Base-by-base conservation (phyloP, 2,113 vertebrate genomes). In the Onychorhynchus coronatus region DNA sequence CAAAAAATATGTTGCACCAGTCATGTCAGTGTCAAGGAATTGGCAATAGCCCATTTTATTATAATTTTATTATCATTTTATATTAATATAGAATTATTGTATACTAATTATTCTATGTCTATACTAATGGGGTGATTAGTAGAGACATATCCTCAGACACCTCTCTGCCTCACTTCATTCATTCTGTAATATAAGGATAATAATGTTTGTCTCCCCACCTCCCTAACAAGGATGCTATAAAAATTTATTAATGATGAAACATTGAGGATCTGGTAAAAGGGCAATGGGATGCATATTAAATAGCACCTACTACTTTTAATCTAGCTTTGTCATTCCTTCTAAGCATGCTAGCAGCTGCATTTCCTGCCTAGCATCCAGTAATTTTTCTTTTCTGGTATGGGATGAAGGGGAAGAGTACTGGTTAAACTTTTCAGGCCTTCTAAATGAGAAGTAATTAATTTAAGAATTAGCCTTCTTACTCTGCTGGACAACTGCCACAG, bases 381-480 rank as follows among this genome's bases (percentile, higher is more conserved):
- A 53, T 33, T 91, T 66, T 70, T 78, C 8, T 31, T 93, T 83
- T 79, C 58, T 65, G 27, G 27, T 46, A 65, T 20, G 7, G 12
- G 8, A 5, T 70, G 31, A 66, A 85, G 30, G 21, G 28, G 5
- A 79, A 46, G 21, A 82, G 20, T 61, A 35, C 33, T 89, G 27
- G 7, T 39, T 62, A 65, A 65, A 72, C 10, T 39, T 47, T 44
- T 4, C 50, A 35, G 0, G 0, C 6, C 9, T 2, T 63, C 30
- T 71, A 79, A 75, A 73, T 49, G 20, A 74, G 47, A 74, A 61
- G 8, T 9, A 62, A 75, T 37, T 58, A 0, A 58, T 84, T 81
- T 52, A 89, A 67, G 31, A 68, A 75, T 41, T 31, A 67, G 22
- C 19, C 7, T 71, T 85, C 82, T 82, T 61, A n/a, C 15, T 81